These are phyloP conservation scores for Cotesia congregata DNA, from an alignment of 2,888 invertebrate species.

Conservation along the genomic window DNA sequence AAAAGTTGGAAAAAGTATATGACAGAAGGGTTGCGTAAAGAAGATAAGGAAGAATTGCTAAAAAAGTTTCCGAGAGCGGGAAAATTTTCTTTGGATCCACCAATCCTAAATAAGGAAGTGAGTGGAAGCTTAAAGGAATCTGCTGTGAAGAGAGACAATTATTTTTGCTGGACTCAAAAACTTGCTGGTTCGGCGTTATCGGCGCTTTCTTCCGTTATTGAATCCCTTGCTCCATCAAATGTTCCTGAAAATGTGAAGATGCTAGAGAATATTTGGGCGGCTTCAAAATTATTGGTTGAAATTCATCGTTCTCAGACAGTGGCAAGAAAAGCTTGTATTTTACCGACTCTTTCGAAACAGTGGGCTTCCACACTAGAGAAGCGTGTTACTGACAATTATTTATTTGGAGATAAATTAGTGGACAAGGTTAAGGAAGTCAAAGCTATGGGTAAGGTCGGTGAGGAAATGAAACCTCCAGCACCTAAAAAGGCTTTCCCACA, in stretches of 20 bases:
- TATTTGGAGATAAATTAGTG: too few species aligned
- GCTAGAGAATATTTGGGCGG: too few species aligned
- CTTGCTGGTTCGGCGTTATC: conserved; percentile 21
- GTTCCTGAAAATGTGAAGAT: conserved; percentile 5
- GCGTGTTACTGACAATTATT: too few species aligned
- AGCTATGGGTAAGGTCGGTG: too few species aligned
- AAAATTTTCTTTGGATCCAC: background rate
- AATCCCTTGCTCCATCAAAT: conserved; percentile 2
- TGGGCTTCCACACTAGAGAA: too few species aligned
- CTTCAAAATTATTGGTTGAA: too few species aligned
- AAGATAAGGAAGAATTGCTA: background rate
- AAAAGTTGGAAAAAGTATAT: conserved; percentile 32
- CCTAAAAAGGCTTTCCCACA: too few species aligned
- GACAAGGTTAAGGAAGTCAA: too few species aligned
- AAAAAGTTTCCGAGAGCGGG: background rate
- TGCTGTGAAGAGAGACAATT: background rate
- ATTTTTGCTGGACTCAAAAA: conserved; percentile 49
- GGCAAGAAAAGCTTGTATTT: too few species aligned
- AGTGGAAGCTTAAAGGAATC: background rate
- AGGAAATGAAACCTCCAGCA: too few species aligned
- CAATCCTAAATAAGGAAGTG: conserved; percentile 7
- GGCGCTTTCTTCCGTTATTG: background rate
- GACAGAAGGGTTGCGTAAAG: conserved; percentile 24
- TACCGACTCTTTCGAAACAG: too few species aligned
- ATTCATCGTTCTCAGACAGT: too few species aligned